A percentile compares a stretch with the other conserved stretches of the same genome.
These are phyloP conservation scores for Thereva nobilitata DNA, from an alignment of 2,888 invertebrate species.

Conservation along the genomic window DNA sequence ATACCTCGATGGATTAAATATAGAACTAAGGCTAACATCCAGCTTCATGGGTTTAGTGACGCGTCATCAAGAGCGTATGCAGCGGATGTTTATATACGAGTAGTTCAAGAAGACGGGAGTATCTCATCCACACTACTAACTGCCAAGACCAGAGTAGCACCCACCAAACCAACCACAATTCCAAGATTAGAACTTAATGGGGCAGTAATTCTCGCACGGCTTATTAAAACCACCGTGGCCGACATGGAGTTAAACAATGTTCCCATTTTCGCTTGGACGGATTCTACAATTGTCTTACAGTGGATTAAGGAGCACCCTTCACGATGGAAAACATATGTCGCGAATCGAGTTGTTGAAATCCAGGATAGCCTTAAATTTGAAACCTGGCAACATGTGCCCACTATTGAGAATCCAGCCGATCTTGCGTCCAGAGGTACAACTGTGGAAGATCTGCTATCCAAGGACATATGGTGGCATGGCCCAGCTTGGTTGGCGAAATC, in stretches of 20 bases:
- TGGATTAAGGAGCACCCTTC: not conserved
- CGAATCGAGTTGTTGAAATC: not conserved
- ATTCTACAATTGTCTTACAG: not conserved
- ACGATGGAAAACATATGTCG: not conserved
- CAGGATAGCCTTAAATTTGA: not conserved
- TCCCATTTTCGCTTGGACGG: too few relatives aligned
- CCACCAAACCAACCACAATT: conserved; percentile 41
- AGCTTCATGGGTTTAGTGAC: conserved; percentile 24
- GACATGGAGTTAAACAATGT: too few relatives aligned
- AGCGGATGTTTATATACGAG: not conserved
- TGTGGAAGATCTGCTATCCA: not conserved
- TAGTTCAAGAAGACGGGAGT: too few relatives aligned
- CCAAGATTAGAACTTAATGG: conserved; percentile 43
- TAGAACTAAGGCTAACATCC: not conserved
- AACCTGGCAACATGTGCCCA: not conserved
- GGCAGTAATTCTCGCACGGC: not conserved
- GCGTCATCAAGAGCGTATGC: conserved; percentile 13
- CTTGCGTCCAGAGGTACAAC: not conserved
- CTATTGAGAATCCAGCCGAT: not conserved
- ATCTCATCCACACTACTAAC: not conserved
- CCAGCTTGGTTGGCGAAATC: not conserved
- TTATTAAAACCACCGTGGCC: not conserved
- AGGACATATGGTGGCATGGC: not conserved
- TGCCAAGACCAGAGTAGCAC: not conserved
- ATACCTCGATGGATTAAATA: not conserved